Conservation (phyloP, 2,797 vertebrate species). For the Esox lucius region DNA sequence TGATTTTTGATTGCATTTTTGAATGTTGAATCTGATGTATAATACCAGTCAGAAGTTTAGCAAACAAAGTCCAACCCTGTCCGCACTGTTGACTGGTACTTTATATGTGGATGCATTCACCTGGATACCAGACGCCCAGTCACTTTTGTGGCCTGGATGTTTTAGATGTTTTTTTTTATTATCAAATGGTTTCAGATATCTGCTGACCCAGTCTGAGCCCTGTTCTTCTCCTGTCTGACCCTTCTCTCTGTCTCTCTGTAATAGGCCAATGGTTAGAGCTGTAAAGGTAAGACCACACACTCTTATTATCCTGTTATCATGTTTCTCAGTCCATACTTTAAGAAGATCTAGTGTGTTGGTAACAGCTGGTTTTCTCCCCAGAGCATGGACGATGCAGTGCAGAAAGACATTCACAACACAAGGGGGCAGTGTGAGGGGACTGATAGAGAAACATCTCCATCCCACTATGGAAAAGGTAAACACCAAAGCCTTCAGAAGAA, state of each 20-base stretch:
- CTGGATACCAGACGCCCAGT: slow-evolving; percentile 15
- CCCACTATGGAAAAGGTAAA: slow-evolving; percentile 52
- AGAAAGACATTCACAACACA: slow-evolving; percentile 45
- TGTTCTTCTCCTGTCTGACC: not conserved
- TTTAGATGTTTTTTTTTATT: slow-evolving; percentile 15
- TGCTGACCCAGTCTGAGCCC: slow-evolving; percentile 16
- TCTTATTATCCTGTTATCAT: not conserved
- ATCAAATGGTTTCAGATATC: slow-evolving; percentile 6
- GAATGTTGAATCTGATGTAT: not conserved
- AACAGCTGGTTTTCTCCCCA: slow-evolving; percentile 62
- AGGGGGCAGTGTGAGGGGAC: slow-evolving; percentile 41
- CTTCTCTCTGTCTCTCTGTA: slow-evolving; percentile 44
- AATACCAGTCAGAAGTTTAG: too few relatives aligned
- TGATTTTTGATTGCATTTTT: not conserved
- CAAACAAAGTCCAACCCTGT: too few relatives aligned
- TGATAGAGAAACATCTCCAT: slow-evolving; percentile 33
- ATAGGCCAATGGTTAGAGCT: slow-evolving; percentile 76
- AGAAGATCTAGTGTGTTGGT: not conserved
- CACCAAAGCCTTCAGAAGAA: not conserved
- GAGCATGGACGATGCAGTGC: slow-evolving; percentile 58
- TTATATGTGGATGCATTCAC: slow-evolving; percentile 31
- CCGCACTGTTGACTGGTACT: too few relatives aligned
- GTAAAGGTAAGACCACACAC: slow-evolving; percentile 77
- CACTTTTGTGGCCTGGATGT: slow-evolving; percentile 15
- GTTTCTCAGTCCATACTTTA: not conserved